A percentile compares a stretch with the other conserved stretches of the same genome.
These are phyloP conservation scores for Drosophila trapezifrons DNA, from an alignment of 1,140 invertebrate species.

Conservation along the genomic window DNA sequence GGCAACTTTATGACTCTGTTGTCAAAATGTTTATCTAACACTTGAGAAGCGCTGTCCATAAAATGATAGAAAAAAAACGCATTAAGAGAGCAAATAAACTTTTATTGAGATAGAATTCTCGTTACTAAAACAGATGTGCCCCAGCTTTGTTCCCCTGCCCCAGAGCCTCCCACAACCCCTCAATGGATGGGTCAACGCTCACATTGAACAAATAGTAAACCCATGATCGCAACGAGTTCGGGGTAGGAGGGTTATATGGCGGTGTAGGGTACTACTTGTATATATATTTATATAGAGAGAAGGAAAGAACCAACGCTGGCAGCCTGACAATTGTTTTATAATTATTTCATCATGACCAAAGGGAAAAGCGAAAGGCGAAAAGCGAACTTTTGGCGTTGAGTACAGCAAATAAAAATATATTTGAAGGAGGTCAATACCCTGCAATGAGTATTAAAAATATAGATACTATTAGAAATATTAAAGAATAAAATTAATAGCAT, in stretches of 20 bases:
- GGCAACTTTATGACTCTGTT: constrained; percentile 62
- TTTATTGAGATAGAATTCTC: constrained; percentile 57
- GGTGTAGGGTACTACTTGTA: not conserved
- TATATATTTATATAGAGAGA: not conserved
- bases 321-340: constrained; percentile 75
- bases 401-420: not conserved
- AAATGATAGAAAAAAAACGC: constrained; percentile 65
- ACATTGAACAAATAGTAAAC: constrained; percentile 34
- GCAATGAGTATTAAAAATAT: not conserved
- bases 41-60: constrained; percentile 56
- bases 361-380: constrained; percentile 5
- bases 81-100: constrained; percentile 66
- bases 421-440: not conserved
- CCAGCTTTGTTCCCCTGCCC: constrained; percentile 15
- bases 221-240: constrained; percentile 19
- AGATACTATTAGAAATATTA: not conserved
- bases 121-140: constrained; percentile 62
- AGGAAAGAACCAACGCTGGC: constrained; percentile 25
- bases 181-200: constrained; percentile 16
- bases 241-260: not conserved
- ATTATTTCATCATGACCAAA: constrained; percentile 61
- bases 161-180: not conserved
- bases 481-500: too few species aligned
- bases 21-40: constrained; percentile 80
- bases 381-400: too few species aligned